These are phyloP conservation scores for Dendrolimus kikuchii DNA, from an alignment of 1,140 invertebrate genomes.

Conservation along the genomic window DNA sequence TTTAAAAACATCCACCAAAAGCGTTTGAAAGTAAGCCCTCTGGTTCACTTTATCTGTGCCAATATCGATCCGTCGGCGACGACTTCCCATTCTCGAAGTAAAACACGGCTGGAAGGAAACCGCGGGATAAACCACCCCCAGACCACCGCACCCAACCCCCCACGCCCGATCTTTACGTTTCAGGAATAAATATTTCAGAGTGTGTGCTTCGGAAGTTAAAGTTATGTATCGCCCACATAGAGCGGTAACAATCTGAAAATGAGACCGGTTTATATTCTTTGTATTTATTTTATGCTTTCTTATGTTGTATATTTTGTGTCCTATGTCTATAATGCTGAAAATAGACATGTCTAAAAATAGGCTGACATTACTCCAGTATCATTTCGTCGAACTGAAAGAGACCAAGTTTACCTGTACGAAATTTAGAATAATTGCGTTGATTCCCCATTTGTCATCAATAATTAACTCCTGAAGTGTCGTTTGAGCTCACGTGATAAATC, in stretches of 20 bases:
- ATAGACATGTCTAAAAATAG: too few relatives aligned
- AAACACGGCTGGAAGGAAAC: constrained; percentile 69
- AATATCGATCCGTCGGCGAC: constrained; percentile 65
- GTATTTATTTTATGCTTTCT: constrained; percentile 34
- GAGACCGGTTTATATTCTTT: constrained; percentile 50
- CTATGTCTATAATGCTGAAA: too few relatives aligned
- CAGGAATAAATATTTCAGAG: constrained; percentile 72
- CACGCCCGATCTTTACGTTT: constrained; percentile 67
- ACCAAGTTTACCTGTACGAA: too few relatives aligned
- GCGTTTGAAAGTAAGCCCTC: constrained; percentile 5
- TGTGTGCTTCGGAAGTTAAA: constrained; percentile 70
- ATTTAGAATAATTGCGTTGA: too few relatives aligned
- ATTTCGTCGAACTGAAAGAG: too few relatives aligned
- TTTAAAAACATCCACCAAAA: too few relatives aligned
- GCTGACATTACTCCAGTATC: too few relatives aligned
- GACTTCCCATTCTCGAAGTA: constrained; percentile 71
- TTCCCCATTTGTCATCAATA: too few relatives aligned
- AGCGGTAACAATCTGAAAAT: constrained; percentile 63
- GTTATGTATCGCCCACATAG: constrained; percentile 63
- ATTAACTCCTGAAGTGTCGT: too few relatives aligned
- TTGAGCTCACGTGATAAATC: too few relatives aligned
- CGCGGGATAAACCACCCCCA: constrained; percentile 60
- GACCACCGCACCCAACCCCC: constrained; percentile 19
- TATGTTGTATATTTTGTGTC: too few relatives aligned
- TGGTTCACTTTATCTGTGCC: constrained; percentile 51